Evolutionary conservation across 1,140 invertebrate genomes (phyloP).

Genomic region (Cydia strobilella): DNA sequence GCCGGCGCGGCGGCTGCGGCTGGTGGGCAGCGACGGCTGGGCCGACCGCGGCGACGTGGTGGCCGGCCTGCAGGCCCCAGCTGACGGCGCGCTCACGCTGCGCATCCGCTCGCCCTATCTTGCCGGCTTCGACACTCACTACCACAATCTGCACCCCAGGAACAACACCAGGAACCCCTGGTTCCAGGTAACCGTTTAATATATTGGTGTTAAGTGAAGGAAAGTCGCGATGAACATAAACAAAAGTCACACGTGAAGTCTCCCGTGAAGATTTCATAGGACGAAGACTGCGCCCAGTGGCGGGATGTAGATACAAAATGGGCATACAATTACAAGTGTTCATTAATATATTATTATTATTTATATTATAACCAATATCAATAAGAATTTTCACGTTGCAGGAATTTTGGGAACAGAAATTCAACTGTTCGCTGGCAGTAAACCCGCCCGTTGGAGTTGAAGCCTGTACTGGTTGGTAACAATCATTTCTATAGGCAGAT

Average conservation of each 20-base stretch:
- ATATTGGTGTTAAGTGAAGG: no score
- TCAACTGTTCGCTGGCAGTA: slow-evolving; percentile 40
- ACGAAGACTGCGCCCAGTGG: no score
- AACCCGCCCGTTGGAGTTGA: background rate
- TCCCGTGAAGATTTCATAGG: no score
- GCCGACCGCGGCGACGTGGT: slow-evolving; percentile 88
- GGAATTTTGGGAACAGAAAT: slow-evolving; percentile 52
- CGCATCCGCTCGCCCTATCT: slow-evolving; percentile 88
- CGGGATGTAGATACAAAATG: no score
- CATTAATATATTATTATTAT: no score
- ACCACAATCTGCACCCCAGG: slow-evolving; percentile 83
- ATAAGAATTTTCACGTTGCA: slow-evolving; percentile 23
- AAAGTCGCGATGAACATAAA: no score
- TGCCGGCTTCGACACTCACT: slow-evolving; percentile 85
- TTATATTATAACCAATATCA: no score
- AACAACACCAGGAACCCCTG: slow-evolving; percentile 87
- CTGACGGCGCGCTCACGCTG: slow-evolving; percentile 87
- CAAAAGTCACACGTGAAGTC: no score
- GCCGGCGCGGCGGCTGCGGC: slow-evolving; percentile 83
- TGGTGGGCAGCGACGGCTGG: slow-evolving; percentile 86
- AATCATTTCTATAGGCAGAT: background rate
- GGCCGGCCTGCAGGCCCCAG: slow-evolving; percentile 83
- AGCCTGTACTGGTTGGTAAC: slow-evolving; percentile 35
- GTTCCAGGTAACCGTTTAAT: slow-evolving; percentile 80
- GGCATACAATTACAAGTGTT: no score